Evolutionary conservation across 2,797 vertebrate species (phyloP), one percentile per base, ranked within the genome.

Genomic region (Sebastes steindachneri): DNA sequence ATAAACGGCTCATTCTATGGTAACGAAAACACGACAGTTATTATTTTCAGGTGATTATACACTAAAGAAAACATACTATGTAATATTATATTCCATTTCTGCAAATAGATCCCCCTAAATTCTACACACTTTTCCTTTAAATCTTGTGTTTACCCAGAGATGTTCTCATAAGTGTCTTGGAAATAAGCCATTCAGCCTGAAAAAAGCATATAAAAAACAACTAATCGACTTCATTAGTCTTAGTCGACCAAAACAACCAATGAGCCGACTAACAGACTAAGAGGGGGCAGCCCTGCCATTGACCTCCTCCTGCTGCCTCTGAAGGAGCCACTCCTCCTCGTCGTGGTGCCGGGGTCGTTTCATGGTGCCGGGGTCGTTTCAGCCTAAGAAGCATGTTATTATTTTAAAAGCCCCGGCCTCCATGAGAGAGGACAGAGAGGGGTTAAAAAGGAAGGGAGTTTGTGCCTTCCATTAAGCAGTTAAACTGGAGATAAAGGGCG

Each of bases 401-500:
- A 90, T 90, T 88, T 79, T 90, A 85, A 88, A 85, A 91, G 81
- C 85, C 66, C 29, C 59, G n/a, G 76, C 69, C 82, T 88, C 70
- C 54, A 74, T 73, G 79, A 41, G 66, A 85, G 71, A 82, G 76
- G 57, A 88, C 66, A 65, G 29, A 51, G 64, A 68, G 89, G 87
- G 87, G 87, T 92, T 88, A 87, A 88, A 91, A 86, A 87, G 65
- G 73, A 86, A 73, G 75, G 73, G 82, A 80, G 86, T 75, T 54
- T 71, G 75, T 54, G 75, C 75, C 86, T 93, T 97, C 96, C 96
- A 97, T 97, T 97, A 97, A 96, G 96, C 96, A 97, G 96, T 97
- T 97, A 97, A 96, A 97, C 89, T 95, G 95, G 96, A 97, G 97
- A 96, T 95, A 96, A 97, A 97, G 97, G 97, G 95, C 96, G 90